These are phyloP conservation scores for Polypedilum vanderplanki DNA, from an alignment of 1,140 invertebrate genomes.

Conservation along the genomic window DNA sequence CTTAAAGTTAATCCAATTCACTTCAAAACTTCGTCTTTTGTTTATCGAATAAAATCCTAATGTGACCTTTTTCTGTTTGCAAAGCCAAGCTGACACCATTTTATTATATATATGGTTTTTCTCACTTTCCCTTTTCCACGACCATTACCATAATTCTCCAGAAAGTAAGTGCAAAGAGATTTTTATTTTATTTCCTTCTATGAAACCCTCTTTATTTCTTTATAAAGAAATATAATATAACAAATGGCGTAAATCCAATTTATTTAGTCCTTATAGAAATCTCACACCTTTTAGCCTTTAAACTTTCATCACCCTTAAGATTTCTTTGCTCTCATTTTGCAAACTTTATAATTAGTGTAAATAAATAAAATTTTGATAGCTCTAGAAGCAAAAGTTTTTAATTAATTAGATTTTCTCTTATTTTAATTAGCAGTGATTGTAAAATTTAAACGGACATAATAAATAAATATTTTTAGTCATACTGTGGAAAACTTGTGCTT, in stretches of 20 bases:
- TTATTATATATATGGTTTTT: background rate
- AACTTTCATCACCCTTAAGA: no score
- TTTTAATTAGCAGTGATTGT: no score
- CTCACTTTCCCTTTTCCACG: background rate
- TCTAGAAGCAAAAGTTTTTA: no score
- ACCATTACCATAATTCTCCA: background rate
- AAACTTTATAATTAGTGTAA: no score
- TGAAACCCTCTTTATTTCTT: background rate
- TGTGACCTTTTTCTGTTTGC: background rate
- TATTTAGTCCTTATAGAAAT: background rate
- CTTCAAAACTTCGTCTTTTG: background rate
- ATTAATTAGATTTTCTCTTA: no score
- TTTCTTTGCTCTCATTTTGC: no score
- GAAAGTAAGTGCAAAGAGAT: background rate
- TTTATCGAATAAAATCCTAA: slow-evolving; percentile 17
- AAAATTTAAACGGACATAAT: no score
- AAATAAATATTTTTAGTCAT: no score
- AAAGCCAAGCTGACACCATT: slow-evolving; percentile 5
- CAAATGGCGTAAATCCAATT: slow-evolving; percentile 12
- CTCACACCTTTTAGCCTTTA: no score
- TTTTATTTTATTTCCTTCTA: background rate
- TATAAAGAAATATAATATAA: background rate
- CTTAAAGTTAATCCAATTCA: background rate
- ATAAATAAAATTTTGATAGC: no score
- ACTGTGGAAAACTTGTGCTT: no score